A percentile compares a stretch with the other conserved stretches of the same genome.
These are phyloP conservation scores for Prionailurus viverrinus DNA, from an alignment of 2,113 vertebrate species.

Conservation along the genomic window DNA sequence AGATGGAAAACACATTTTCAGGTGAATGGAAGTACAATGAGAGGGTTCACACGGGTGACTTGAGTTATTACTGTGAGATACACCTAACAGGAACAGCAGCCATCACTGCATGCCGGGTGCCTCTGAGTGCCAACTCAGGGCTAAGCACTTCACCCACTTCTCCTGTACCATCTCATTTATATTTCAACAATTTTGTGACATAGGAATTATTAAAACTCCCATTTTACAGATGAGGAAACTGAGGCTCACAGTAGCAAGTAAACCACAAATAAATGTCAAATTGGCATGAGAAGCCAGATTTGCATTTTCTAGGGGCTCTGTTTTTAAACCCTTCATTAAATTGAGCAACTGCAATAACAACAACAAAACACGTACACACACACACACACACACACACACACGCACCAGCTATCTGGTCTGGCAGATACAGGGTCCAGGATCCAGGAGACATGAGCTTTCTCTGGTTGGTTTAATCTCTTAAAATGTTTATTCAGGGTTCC, in stretches of 20 bases:
- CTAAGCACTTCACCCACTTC: not conserved
- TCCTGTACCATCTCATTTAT: not conserved
- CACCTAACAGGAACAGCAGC: not conserved
- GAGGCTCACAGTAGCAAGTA: not conserved
- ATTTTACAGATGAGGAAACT: not conserved
- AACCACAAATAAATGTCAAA: not conserved
- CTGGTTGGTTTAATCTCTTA: constrained; percentile 12
- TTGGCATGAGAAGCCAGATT: not conserved
- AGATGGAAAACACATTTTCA: not conserved
- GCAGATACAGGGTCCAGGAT: not conserved
- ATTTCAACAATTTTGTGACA: not conserved
- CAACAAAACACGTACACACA: not conserved
- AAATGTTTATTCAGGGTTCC: not conserved
- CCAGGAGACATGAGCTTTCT: not conserved
- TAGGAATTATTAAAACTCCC: not conserved
- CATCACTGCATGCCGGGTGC: rapidly evolving
- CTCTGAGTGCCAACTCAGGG: not conserved
- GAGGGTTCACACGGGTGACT: not conserved
- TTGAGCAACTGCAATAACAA: not conserved
- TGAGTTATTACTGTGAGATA: too few relatives aligned
- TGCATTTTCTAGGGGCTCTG: not conserved
- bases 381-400: not conserved
- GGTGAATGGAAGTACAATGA: rapidly evolving
- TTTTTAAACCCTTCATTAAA: not conserved
- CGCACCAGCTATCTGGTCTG: not conserved